A percentile compares a stretch with the other conserved stretches of the same genome.
Evolutionary conservation across 2,888 invertebrate species (phyloP).

Genomic region (Hedychridium roseum): DNA sequence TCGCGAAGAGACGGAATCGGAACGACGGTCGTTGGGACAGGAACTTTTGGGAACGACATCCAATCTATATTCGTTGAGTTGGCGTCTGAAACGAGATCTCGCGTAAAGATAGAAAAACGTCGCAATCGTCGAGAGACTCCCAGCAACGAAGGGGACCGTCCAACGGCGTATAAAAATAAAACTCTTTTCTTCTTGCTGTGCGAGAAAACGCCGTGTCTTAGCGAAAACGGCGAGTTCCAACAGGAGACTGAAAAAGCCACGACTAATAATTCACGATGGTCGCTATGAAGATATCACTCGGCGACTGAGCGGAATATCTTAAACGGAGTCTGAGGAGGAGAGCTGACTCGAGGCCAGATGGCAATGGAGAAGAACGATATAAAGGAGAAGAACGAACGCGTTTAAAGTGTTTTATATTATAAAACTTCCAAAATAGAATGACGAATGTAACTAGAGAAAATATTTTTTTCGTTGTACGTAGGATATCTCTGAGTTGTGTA

Average conservation of each 20-base stretch:
- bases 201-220: neutral
- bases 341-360: neutral
- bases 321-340: conserved; percentile 22
- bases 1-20: too few relatives aligned
- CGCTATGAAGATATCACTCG: conserved; percentile 56
- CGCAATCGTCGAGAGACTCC: conserved; percentile 1
- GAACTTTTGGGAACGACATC: neutral
- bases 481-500: neutral
- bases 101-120: conserved; percentile 3
- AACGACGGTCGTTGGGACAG: too few relatives aligned
- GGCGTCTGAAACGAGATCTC: conserved; percentile 2
- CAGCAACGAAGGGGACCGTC: neutral
- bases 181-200: neutral
- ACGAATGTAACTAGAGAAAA: neutral
- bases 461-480: neutral
- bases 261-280: conserved; percentile 45
- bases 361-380: too few relatives aligned
- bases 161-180: neutral
- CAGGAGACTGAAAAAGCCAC: conserved; percentile 26
- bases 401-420: neutral
- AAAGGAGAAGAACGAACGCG: neutral
- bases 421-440: neutral
- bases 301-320: conserved; percentile 44
- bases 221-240: conserved; percentile 18
- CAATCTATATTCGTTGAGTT: neutral